Percentiles rank a stretch among this genome's conserved stretches.
Evolutionary conservation across 23 tunicate species (phyloP).

Genomic region (Clavelina lepadiformis): DNA sequence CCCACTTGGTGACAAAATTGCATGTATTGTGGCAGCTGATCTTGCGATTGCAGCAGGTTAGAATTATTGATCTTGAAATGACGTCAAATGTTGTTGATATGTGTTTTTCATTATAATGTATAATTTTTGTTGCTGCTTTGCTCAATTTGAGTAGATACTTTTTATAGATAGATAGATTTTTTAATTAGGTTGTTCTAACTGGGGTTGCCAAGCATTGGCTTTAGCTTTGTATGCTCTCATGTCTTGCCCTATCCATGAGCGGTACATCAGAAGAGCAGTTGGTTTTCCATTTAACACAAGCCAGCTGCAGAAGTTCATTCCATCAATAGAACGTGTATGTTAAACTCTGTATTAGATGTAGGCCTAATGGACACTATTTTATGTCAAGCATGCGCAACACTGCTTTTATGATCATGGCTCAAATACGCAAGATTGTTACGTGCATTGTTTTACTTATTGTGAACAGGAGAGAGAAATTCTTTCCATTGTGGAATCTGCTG

Average conservation of each 20-base stretch:
- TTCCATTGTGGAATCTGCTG: slow-evolving; percentile 50
- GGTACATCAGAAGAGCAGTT: slow-evolving; percentile 63
- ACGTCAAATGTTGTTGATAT: background rate
- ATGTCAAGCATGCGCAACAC: too few relatives aligned
- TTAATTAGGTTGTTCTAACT: slow-evolving; percentile 77
- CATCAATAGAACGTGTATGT: slow-evolving; percentile 48
- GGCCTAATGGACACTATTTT: too few relatives aligned
- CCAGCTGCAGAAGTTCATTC: slow-evolving; percentile 27
- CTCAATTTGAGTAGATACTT: background rate
- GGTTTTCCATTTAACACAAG: slow-evolving; percentile 45
- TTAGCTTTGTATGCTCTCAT: slow-evolving; percentile 41
- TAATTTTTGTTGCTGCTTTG: background rate
- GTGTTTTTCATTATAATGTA: background rate
- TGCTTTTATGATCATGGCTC: too few relatives aligned
- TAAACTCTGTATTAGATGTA: background rate
- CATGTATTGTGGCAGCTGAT: slow-evolving; percentile 46
- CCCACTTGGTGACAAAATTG: slow-evolving; percentile 52
- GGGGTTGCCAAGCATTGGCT: slow-evolving; percentile 80
- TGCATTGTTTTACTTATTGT: background rate
- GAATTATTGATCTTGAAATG: too few relatives aligned
- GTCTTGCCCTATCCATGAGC: slow-evolving; percentile 62
- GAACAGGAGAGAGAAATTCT: slow-evolving; percentile 59
- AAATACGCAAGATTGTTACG: too few relatives aligned
- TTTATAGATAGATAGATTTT: background rate
- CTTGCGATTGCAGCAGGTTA: slow-evolving; percentile 60